A percentile compares a stretch with the other conserved stretches of the same genome.
Evolutionary conservation across 1,140 invertebrate genomes (phyloP).

Genomic region (Zaprionus taronus): DNA sequence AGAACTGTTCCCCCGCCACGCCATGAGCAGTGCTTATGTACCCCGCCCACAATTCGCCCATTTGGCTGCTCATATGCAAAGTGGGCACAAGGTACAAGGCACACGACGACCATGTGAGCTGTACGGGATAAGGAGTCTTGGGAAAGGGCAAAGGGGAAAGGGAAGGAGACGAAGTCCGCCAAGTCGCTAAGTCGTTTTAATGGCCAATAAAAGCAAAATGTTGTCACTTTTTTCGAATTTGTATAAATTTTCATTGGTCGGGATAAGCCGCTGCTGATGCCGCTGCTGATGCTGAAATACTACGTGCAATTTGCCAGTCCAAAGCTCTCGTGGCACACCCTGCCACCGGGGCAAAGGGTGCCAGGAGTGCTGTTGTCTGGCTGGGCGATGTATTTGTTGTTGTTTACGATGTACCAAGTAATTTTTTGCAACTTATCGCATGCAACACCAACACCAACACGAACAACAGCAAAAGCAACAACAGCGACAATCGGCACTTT

Average conservation of each 20-base stretch:
- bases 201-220: slow-evolving; percentile 85
- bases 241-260: slow-evolving; percentile 84
- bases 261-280: slow-evolving; percentile 75
- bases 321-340: slow-evolving; percentile 6
- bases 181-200: slow-evolving; percentile 84
- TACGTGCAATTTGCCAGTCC: slow-evolving; percentile 70
- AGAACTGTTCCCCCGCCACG: background rate
- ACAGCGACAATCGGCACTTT: slow-evolving; percentile 32
- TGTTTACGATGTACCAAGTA: slow-evolving; percentile 80
- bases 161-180: slow-evolving; percentile 34
- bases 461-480: slow-evolving; percentile 37
- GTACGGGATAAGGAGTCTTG: background rate
- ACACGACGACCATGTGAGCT: slow-evolving; percentile 56
- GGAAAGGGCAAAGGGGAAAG: too few species aligned
- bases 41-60: slow-evolving; percentile 11
- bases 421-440: slow-evolving; percentile 80
- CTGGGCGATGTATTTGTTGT: slow-evolving; percentile 51
- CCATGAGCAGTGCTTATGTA: slow-evolving; percentile 42
- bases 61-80: slow-evolving; percentile 51
- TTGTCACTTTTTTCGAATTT: slow-evolving; percentile 84
- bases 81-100: slow-evolving; percentile 67
- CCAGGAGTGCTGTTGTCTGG: slow-evolving; percentile 13
- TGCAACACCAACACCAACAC: slow-evolving; percentile 57
- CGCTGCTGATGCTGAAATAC: slow-evolving; percentile 81
- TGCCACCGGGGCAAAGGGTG: slow-evolving; percentile 53